These are phyloP conservation scores for Ondatra zibethicus DNA, from an alignment of 2,113 vertebrate genomes.

Conservation along the genomic window DNA sequence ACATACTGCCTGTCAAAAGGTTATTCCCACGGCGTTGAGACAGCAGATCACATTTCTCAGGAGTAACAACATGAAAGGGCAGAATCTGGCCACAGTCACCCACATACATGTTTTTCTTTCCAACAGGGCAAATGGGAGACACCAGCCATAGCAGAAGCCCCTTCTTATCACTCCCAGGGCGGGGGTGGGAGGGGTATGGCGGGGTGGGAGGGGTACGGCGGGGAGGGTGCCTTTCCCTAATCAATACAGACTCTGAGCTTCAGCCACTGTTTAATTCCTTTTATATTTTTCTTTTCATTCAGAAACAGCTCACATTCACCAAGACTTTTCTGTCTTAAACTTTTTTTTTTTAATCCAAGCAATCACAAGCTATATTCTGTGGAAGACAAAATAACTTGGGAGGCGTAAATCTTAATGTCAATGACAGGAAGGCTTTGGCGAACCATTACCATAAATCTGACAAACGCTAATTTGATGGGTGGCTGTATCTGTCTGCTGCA, in stretches of 20 bases:
- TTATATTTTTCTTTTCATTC: constrained; percentile 74
- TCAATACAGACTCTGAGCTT: constrained; percentile 79
- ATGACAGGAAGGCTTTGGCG: constrained; percentile 98
- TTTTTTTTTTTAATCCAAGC: constrained; percentile 73
- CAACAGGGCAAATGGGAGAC: constrained; percentile 89
- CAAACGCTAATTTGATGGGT: constrained; percentile 99
- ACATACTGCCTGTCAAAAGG: constrained; percentile 95
- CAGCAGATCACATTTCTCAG: constrained; percentile 93
- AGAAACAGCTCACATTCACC: constrained; percentile 80
- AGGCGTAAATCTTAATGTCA: constrained; percentile 99
- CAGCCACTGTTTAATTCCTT: constrained; percentile 70
- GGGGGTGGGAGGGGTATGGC: constrained; percentile 52
- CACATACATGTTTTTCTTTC: constrained; percentile 92
- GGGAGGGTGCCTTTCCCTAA: constrained; percentile 74
- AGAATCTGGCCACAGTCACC: constrained; percentile 88
- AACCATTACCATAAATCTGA: constrained; percentile 99
- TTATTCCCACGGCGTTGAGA: constrained; percentile 92
- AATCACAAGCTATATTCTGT: constrained; percentile 87
- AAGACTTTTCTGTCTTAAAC: constrained; percentile 70
- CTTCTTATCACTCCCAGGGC: constrained; percentile 80
- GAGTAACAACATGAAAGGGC: constrained; percentile 92
- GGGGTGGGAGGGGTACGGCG: constrained; percentile 53
- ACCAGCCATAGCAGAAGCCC: constrained; percentile 83
- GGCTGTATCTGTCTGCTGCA: constrained; percentile 99
- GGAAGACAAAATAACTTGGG: constrained; percentile 89